Conservation (phyloP, 1,140 invertebrate species). For the Mycetomoellerius zeteki region DNA sequence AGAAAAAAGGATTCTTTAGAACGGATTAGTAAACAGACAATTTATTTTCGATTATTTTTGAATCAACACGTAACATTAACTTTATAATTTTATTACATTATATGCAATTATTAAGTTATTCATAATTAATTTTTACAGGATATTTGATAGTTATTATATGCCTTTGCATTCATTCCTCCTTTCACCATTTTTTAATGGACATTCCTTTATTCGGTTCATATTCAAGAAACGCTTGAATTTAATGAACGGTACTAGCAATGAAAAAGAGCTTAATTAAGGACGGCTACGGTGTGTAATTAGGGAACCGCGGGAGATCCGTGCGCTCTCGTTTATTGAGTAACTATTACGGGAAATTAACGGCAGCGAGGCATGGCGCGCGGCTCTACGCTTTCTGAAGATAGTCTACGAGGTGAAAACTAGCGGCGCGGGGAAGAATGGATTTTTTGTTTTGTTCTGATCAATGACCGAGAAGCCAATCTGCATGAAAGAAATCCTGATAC, state of each 20-base stretch:
- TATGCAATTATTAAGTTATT: neutral
- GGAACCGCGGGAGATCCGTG: slow-evolving; percentile 8
- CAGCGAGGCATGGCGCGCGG: slow-evolving; percentile 69
- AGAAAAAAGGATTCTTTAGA: neutral
- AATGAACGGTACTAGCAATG: neutral
- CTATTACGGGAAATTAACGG: slow-evolving; percentile 69
- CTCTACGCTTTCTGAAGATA: slow-evolving; percentile 76
- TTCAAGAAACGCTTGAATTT: slow-evolving; percentile 9
- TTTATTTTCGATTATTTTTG: neutral
- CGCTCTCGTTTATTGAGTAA: slow-evolving; percentile 70
- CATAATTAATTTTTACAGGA: neutral
- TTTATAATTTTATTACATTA: neutral
- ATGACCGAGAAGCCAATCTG: neutral
- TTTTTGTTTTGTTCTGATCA: slow-evolving; percentile 60
- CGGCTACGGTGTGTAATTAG: slow-evolving; percentile 11
- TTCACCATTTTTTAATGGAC: neutral
- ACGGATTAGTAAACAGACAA: neutral
- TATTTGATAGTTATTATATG: neutral
- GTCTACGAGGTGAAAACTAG: slow-evolving; percentile 72
- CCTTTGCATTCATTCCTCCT: neutral
- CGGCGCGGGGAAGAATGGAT: slow-evolving; percentile 53
- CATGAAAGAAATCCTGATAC: slow-evolving; percentile 35
- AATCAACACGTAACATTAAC: neutral
- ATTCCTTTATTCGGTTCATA: neutral
- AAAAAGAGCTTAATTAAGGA: slow-evolving; percentile 27